Base-by-base conservation (phyloP, 2,888 invertebrate genomes). In the Tortrix viridana region DNA sequence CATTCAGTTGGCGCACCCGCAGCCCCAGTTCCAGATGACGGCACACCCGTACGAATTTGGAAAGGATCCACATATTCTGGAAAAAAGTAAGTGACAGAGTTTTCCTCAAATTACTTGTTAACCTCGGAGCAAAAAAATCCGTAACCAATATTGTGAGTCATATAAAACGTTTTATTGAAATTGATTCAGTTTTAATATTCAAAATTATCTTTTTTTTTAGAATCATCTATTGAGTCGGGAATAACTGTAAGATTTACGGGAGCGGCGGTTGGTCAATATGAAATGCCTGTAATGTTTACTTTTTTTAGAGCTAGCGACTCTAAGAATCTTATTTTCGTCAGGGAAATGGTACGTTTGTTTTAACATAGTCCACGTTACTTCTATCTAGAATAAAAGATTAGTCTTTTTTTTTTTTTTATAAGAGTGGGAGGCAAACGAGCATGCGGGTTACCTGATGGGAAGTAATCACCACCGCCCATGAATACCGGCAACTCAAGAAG, bases 241-340 rank as follows among this genome's bases (percentile, higher is more conserved):
- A 68, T 85, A 38, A 73, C 68, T 6, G 82, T 89, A 12, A 66
- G 59, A 37, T 83, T 81, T 43, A 54, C 58, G 5, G 71, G 78
- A 5, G 52, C 68, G 12, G 81, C 84, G 18, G 80, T 89, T 54
- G 91, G 91, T 3, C 85, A 84, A 57, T 89, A 81, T 68, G 89
- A 88, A 74, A 90, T 92, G 81, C 91, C 92, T 1, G 77, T 93
- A 5, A 81, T 87, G 74, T 91, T 92, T 65, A 85, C 86, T 37
- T 88, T 93, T 68, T 74, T 82, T 68, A 80, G 79, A 44, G 67
- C 63, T 14, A 79, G 69, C 26, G 72, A 72, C 54, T 68, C 74
- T 9, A 79, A 80, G 54, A 74, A 77, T 37, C 75, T 91, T 54
- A 81, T 88, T 43, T 79, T 90, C 67, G 71, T 85, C 5, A 80